phyloP scores from a whole-genome alignment of 2,113 vertebrate species.

The Oenanthe oenanthe region DNA sequence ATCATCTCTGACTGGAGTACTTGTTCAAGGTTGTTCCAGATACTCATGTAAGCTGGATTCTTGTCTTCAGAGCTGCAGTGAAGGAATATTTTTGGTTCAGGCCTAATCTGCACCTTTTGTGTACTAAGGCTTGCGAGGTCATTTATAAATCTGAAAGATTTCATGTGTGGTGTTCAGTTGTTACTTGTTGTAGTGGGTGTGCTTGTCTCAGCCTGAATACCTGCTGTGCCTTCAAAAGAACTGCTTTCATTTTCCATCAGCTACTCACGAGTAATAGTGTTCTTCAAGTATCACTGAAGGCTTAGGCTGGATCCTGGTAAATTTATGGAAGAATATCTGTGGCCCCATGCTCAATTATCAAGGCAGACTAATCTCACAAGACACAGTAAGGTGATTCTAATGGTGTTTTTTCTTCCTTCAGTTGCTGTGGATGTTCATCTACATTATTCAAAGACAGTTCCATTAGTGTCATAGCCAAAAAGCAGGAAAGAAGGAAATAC shows the following conservation, averaged over 20 bases:
- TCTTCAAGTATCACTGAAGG: background rate
- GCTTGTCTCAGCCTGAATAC: background rate
- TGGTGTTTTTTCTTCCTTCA: background rate
- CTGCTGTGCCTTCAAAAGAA: background rate
- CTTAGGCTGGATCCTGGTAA: background rate
- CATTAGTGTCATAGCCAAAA: background rate
- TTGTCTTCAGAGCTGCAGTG: background rate
- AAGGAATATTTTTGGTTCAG: background rate
- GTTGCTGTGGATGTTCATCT: background rate
- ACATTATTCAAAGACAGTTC: background rate
- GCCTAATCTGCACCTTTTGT: background rate
- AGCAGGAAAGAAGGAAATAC: background rate
- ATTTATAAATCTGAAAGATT: background rate
- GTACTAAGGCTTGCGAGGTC: background rate
- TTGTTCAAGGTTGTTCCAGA: background rate
- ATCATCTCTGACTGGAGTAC: background rate
- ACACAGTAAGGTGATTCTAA: background rate
- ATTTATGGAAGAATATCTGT: background rate
- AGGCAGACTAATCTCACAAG: background rate
- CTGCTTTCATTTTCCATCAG: background rate
- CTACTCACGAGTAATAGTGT: background rate
- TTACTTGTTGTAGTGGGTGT: background rate
- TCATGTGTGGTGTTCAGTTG: accelerated
- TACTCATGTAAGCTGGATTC: too few species aligned
- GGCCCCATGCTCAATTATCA: background rate